These are phyloP conservation scores for Buteo buteo DNA, from an alignment of 2,113 vertebrate genomes.

Conservation along the genomic window DNA sequence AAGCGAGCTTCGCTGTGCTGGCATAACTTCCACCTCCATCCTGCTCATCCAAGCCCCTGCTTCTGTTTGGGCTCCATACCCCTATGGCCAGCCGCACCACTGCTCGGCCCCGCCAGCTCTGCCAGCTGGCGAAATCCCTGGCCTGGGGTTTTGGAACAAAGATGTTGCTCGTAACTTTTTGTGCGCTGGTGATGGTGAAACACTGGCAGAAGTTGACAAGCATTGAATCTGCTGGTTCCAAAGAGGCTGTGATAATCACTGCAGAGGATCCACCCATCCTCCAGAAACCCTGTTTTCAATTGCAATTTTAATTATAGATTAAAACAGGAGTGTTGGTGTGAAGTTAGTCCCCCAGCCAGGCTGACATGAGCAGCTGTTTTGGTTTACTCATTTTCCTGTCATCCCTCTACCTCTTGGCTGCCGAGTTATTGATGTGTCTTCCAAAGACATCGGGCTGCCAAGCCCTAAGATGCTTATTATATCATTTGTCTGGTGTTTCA, in stretches of 20 bases:
- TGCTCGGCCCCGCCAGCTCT: not conserved
- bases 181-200: not conserved
- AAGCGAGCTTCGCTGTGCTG: not conserved
- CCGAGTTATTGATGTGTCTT: not conserved
- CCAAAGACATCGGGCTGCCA: not conserved
- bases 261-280: not conserved
- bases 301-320: not conserved
- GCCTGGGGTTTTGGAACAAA: not conserved
- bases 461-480: not conserved
- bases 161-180: not conserved
- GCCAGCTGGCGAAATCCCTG: not conserved
- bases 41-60: not conserved
- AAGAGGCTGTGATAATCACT: not conserved
- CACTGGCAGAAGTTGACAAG: not conserved
- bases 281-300: not conserved
- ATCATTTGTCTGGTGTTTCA: not conserved
- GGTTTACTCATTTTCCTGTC: not conserved
- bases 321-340: not conserved
- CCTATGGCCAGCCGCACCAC: rapidly evolving
- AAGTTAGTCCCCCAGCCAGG: not conserved
- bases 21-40: not conserved
- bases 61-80: not conserved
- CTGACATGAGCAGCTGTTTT: not conserved
- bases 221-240: not conserved
- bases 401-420: not conserved